These are phyloP conservation scores for Amphipoea oculea DNA, from an alignment of 2,888 invertebrate genomes.

Conservation along the genomic window DNA sequence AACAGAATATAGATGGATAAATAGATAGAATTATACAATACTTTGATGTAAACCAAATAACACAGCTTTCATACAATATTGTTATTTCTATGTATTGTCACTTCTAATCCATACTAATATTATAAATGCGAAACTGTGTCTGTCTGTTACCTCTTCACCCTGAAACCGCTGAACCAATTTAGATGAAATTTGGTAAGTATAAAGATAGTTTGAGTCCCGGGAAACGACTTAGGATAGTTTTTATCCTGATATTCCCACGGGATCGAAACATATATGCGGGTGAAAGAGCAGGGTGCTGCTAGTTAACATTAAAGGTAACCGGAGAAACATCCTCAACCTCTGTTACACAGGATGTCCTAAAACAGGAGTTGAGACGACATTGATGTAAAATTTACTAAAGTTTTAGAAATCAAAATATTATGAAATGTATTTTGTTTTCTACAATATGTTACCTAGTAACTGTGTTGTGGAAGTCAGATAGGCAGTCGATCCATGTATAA, in stretches of 20 bases:
- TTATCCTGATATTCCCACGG: too few relatives aligned
- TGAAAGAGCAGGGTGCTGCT: too few relatives aligned
- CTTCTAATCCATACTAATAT: too few relatives aligned
- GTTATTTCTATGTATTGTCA: not conserved
- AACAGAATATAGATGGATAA: not conserved
- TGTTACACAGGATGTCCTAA: not conserved
- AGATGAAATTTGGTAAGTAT: too few relatives aligned
- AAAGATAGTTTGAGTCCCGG: too few relatives aligned
- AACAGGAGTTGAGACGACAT: not conserved
- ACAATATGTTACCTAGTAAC: too few relatives aligned
- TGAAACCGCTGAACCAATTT: too few relatives aligned
- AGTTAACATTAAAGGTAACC: not conserved
- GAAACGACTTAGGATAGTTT: too few relatives aligned
- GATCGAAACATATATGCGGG: too few relatives aligned
- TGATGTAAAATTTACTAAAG: not conserved
- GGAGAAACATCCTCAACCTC: not conserved
- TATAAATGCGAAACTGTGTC: too few relatives aligned
- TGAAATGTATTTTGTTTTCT: not conserved
- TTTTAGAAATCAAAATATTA: not conserved
- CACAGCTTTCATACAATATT: not conserved
- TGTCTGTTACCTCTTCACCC: too few relatives aligned
- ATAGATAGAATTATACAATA: not conserved
- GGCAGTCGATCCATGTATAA: too few relatives aligned
- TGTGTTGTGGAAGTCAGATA: not conserved
- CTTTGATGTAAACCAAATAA: not conserved